Evolutionary conservation across 2,113 vertebrate genomes (phyloP).

Genomic region (Hippoglossus stenolepis): DNA sequence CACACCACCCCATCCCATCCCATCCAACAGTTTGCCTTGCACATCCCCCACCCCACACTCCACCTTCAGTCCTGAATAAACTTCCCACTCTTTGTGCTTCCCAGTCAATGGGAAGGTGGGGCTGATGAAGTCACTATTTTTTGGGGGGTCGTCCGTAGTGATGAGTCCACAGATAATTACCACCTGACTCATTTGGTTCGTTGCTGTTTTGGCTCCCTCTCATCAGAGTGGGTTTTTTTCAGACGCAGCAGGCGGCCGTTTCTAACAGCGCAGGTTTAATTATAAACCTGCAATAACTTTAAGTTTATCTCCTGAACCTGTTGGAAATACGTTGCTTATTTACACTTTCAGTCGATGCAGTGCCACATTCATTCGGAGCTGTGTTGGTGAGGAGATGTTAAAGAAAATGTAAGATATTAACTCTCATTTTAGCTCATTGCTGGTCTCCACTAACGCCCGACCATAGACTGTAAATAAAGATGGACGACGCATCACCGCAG

Average conservation of each 20-base stretch:
- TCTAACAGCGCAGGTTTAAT: background rate
- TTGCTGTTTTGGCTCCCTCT: background rate
- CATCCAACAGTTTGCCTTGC: slow-evolving; percentile 9
- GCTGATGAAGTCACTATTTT: background rate
- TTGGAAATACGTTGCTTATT: background rate
- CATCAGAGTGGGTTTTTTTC: background rate
- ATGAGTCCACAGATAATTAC: background rate
- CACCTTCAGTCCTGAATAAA: slow-evolving; percentile 7
- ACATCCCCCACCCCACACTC: slow-evolving; percentile 18
- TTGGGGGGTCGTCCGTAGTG: background rate
- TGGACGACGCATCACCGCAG: no score
- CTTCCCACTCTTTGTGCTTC: slow-evolving; percentile 20
- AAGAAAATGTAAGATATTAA: no score
- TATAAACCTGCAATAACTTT: background rate
- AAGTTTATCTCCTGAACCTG: background rate
- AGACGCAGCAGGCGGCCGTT: background rate
- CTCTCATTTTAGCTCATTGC: background rate
- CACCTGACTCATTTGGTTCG: background rate
- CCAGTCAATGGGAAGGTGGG: slow-evolving; percentile 5
- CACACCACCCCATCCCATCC: background rate
- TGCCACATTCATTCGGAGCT: background rate
- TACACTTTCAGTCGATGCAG: background rate
- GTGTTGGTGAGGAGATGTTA: background rate
- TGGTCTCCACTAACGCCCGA: background rate
- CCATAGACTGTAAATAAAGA: no score